These are phyloP conservation scores for Scyliorhinus canicula DNA, from an alignment of 2,797 vertebrate genomes.

Conservation along the genomic window DNA sequence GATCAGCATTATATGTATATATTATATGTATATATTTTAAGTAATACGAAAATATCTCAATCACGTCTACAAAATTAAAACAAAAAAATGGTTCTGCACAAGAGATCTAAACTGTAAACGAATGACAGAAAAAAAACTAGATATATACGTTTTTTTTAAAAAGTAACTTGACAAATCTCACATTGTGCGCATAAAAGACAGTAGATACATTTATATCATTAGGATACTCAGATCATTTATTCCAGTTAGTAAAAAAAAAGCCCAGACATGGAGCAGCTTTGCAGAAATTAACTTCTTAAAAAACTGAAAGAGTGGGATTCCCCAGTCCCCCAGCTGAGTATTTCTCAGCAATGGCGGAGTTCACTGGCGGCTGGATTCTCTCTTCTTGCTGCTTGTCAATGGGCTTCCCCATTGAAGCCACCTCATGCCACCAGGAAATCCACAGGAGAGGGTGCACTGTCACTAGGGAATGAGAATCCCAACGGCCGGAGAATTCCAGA, in stretches of 20 bases:
- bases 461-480: too few relatives aligned
- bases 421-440: too few relatives aligned
- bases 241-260: neutral
- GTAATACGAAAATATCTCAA: neutral
- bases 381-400: too few relatives aligned
- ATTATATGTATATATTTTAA: conserved; percentile 22
- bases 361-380: too few relatives aligned
- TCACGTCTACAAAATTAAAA: neutral
- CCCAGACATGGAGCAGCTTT: neutral
- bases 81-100: neutral
- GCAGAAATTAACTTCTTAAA: neutral
- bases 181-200: neutral
- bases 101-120: neutral
- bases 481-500: too few relatives aligned
- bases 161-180: neutral
- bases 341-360: too few relatives aligned
- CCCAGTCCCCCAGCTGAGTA: too few relatives aligned
- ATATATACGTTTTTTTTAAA: neutral
- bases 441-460: too few relatives aligned
- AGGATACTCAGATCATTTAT: neutral
- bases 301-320: too few relatives aligned
- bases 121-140: neutral
- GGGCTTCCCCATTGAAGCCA: too few relatives aligned
- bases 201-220: neutral
- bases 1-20: conserved; percentile 26